Evolutionary conservation across 2,888 invertebrate species (phyloP), one percentile per base, ranked within the genome.

Genomic region (Lepidocyrtinus sp.): DNA sequence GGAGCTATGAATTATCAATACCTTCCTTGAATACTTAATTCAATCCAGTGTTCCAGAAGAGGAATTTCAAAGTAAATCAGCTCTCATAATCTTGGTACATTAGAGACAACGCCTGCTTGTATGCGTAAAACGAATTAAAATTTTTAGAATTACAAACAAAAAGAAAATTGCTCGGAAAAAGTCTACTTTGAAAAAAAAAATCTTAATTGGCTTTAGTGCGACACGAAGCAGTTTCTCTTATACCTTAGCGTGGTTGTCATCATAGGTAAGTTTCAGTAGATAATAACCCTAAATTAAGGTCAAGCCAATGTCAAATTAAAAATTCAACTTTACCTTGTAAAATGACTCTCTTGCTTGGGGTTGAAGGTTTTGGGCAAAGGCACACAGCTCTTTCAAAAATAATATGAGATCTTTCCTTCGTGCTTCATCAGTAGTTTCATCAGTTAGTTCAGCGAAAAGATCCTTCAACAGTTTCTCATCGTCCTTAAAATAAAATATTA

Each of bases 301-400:
- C 61, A 15, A 19, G 62, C 25, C 9, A 59, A 22, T 9, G 59
- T 12, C n/a, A 27, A 15, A 1, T 1, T 71, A 27, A 26, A 1
- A 70, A 68, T n/a, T 46, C 19, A 36, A 12, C 25, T 24, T 77
- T 83, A 90, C 91, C 90, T 98, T 98, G 90, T 98, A 99, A 91
- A 99, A 99, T 59, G 94, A 93, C 89, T 99, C 99, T 89, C 98
- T 96, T 87, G 96, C 97, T 88, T 96, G 96, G 19, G 97, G 96
- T 89, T 99, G 99, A 85, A 99, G 91, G 89, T 97, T 98, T 91
- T 99, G 98, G 87, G 99, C 98, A 91, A 98, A 98, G 90, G 96
- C 97, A 91, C 99, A 99, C 90, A 98, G 98, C 90, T 99, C 99
- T 89, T 98, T 99, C 87, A 99, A 92, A 91, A 99, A 99, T 88